phyloP scores from a whole-genome alignment of 2,113 vertebrate genomes.

The Apeltes quadracus region DNA sequence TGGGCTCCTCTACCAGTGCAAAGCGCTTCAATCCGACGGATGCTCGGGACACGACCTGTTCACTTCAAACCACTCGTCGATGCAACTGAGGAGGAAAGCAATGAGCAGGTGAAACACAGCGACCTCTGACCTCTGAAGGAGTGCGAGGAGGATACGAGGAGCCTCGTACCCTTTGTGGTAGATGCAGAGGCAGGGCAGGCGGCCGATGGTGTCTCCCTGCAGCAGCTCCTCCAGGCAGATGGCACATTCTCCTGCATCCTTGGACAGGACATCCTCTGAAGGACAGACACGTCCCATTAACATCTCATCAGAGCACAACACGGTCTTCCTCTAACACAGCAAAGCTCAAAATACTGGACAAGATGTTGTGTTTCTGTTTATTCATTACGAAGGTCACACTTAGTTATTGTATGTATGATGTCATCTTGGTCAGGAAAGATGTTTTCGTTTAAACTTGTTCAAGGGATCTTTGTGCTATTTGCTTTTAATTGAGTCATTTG shows the following conservation, averaged over 20 bases:
- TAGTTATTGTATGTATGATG: too few species aligned
- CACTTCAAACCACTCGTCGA: constrained; percentile 98
- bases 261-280: constrained; percentile 93
- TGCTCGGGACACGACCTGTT: constrained; percentile 97
- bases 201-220: constrained; percentile 95
- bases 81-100: constrained; percentile 82
- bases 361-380: too few species aligned
- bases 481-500: too few species aligned
- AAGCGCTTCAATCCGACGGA: constrained; percentile 89
- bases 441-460: too few species aligned
- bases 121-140: background rate
- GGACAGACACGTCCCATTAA: constrained; percentile 31
- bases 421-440: too few species aligned
- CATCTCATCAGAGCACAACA: background rate
- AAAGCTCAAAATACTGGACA: too few species aligned
- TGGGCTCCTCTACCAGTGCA: constrained; percentile 69
- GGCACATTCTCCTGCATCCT: constrained; percentile 95
- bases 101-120: background rate
- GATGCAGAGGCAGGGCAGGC: constrained; percentile 96
- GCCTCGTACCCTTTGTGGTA: constrained; percentile 91
- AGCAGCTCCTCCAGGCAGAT: constrained; percentile 95
- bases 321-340: background rate
- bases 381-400: too few species aligned
- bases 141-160: background rate
- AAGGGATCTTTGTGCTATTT: background rate